These are phyloP conservation scores for Cabera pusaria DNA, from an alignment of 2,888 invertebrate species.

Conservation along the genomic window DNA sequence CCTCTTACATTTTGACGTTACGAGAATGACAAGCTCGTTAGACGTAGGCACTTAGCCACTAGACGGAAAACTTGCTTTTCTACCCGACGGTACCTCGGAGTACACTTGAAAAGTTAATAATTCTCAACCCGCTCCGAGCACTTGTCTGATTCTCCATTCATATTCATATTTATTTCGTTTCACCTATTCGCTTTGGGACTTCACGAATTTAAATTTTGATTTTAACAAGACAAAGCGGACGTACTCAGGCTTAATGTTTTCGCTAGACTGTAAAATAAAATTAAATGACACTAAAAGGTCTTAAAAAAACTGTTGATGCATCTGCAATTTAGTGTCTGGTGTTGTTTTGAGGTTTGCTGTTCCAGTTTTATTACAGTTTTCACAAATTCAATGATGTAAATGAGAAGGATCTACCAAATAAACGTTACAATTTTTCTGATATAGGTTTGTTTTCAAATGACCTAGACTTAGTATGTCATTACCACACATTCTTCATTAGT, in stretches of 20 bases:
- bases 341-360: no score
- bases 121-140: constrained; percentile 71
- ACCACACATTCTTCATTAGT: no score
- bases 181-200: constrained; percentile 71
- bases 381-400: no score
- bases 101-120: constrained; percentile 79
- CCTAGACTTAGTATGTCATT: no score
- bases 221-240: constrained; percentile 60
- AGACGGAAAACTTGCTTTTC: constrained; percentile 44
- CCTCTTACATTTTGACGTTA: constrained; percentile 45
- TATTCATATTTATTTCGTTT: constrained; percentile 83
- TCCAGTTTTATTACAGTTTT: no score
- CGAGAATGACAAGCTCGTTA: constrained; percentile 63
- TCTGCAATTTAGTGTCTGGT: no score
- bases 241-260: constrained; percentile 9
- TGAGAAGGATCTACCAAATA: no score
- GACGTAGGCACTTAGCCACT: constrained; percentile 46
- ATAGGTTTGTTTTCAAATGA: no score
- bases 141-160: constrained; percentile 79
- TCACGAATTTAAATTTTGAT: constrained; percentile 74
- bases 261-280: no score
- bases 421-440: no score
- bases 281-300: no score
- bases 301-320: no score
- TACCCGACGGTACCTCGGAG: constrained; percentile 59